Base-by-base conservation (phyloP, 37 sponge, comb jelly and placozoan genomes). In the Halichondria panicea region DNA sequence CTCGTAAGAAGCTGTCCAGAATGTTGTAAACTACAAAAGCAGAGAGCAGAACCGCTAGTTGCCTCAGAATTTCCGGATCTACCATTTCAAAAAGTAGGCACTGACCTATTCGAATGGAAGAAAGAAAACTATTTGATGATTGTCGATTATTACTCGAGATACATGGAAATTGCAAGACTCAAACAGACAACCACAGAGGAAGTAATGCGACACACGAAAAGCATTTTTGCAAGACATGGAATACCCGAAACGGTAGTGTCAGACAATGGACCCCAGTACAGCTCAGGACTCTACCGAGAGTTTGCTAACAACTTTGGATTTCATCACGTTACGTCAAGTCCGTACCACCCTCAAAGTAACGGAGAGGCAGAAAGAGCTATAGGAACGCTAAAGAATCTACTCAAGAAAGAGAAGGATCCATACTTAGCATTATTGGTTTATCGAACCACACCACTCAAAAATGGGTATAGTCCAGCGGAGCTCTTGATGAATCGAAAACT, bases 261-360 rank as follows among this genome's bases (percentile, higher is more conserved):
- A 39, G 91, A 84, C 43, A 89, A 89, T 84, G 91, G 85, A 36
- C 91, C 91, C 13, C 86, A 89, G 58, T 89, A 52, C 53, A 36
- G 58, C 35, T 63, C 85, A 33, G 41, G 48, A 9, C 40, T 21
- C 1, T 89, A 65, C 66, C n/a, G 31, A 8, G 8, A 61, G 21
- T 79, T 84, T 72, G 61, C 77, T 27, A 59, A 74, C 41, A 44
- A 6, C 4, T 85, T 84, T 46, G 3, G 63, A 5, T 89, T 79
- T 36, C 31, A 37, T 6, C 86, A 89, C 61, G 46, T 52, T n/a
- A 85, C 81, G 8, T 75, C 73, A 45, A 80, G 91, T 42, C 91
- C 85, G 0, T 76, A 65, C 22, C 61, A 63, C 37, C 76, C 91
- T 13, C 84, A 84, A 60, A 44, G 71, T 21, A 89, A 89, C 61